A percentile compares a stretch with the other conserved stretches of the same genome.
These are phyloP conservation scores for Leptopilina myrica DNA, from an alignment of 2,888 invertebrate species.

Conservation along the genomic window DNA sequence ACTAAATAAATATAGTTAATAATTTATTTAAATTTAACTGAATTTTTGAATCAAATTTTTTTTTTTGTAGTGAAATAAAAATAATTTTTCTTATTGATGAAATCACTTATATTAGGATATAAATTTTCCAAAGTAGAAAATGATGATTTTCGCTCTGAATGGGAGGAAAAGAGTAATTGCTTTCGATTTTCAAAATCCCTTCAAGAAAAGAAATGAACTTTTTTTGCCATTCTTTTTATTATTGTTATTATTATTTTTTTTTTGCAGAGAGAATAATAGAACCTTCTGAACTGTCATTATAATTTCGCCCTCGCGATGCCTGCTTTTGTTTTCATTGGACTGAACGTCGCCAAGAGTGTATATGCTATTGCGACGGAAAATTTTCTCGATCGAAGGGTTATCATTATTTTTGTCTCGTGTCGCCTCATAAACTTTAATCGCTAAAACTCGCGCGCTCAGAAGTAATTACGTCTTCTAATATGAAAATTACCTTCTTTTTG, in stretches of 20 bases:
- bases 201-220: no score
- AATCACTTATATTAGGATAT: no score
- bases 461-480: conserved; percentile 4
- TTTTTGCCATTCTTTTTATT: no score
- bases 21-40: no score
- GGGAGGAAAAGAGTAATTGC: no score
- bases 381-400: conserved; percentile 58
- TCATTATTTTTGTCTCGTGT: conserved; percentile 56
- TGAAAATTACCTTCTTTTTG: neutral
- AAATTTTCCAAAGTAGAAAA: no score
- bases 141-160: no score
- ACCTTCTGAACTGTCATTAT: conserved; percentile 18
- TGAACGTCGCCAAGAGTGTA: conserved; percentile 16
- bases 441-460: conserved; percentile 29
- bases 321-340: conserved; percentile 27
- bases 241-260: neutral
- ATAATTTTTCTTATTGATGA: no score
- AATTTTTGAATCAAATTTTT: no score
- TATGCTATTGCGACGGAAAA: conserved; percentile 54
- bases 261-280: neutral
- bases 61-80: no score
- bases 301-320: conserved; percentile 34
- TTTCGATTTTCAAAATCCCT: no score
- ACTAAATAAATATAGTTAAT: no score
- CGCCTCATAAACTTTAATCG: conserved; percentile 54